Evolutionary conservation across 2,888 invertebrate genomes (phyloP), one percentile per base, ranked within the genome.

Genomic region (Chorisops tibialis): DNA sequence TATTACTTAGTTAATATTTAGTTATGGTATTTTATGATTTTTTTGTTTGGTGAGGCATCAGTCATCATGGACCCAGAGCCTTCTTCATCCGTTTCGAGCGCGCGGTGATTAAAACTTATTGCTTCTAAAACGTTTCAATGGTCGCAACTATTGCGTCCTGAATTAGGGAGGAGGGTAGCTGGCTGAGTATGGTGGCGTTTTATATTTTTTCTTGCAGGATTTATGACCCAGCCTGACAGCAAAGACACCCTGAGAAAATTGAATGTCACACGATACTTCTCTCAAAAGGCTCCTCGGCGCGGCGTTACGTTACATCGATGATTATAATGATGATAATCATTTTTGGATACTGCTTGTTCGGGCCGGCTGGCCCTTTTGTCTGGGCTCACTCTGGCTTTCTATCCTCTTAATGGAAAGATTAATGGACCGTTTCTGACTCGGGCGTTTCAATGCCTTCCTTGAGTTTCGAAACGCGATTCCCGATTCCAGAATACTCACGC

Each of bases 371-470:
- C 4, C n/a, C 9, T 12, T 21, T 19, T 45, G 11, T 16, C 18
- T 45, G n/a, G 22, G 9, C 22, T 19, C 12, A 47, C 19, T 41
- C 16, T 5, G n/a, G 16, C 16, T 41, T 12, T 5, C 16, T 16
- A 14, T 41, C 41, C 9, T 41, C 45, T 56, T 56, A 56, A 56
- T 56, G 35, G 56, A 19, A 56, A 56, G 56, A 56, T 56, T 56
- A 56, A 56, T 56, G 56, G 43, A 56, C 56, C 56, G 56, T 56
- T 45, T 9, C 30, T 43, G 6, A 12, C 56, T 38, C 38, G 38
- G 21, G 14, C 18, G 16, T 7, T 14, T 16, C 14, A 16, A 9
- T 9, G 30, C 45, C 11, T 30, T 50, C 3, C 35, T n/a, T 35
- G 6, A 35, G 49, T 30, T 30, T 12, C 30, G 24, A n/a, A 24